Conservation (phyloP, 2,888 invertebrate genomes). For the Napeogenes sylphis region DNA sequence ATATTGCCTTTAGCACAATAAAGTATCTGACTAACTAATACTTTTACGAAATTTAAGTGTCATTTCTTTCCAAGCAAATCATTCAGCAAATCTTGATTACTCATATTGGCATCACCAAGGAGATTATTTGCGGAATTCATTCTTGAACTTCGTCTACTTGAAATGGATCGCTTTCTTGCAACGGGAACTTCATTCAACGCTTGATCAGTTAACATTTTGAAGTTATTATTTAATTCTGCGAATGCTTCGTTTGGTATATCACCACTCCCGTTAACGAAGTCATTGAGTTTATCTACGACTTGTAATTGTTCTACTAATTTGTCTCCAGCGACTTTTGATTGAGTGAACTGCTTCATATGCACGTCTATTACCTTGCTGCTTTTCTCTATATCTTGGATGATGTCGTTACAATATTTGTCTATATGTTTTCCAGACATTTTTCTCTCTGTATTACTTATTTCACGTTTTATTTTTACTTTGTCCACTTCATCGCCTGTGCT, state of each 20-base stretch:
- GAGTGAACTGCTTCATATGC: constrained; percentile 70
- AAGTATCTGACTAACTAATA: not conserved
- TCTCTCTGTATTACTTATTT: constrained; percentile 46
- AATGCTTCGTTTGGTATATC: constrained; percentile 57
- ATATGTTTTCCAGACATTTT: constrained; percentile 53
- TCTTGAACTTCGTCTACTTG: constrained; percentile 48
- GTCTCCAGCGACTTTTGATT: constrained; percentile 66
- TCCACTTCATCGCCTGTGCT: constrained; percentile 38
- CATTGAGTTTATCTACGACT: constrained; percentile 72
- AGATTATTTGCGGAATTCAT: constrained; percentile 45
- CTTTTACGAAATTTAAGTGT: constrained; percentile 37
- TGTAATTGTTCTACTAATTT: constrained; percentile 69
- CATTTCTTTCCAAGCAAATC: constrained; percentile 70
- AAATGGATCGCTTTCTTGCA: constrained; percentile 55
- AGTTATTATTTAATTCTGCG: constrained; percentile 64
- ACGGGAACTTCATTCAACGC: constrained; percentile 47
- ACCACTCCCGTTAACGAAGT: constrained; percentile 56
- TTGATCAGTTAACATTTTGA: constrained; percentile 60
- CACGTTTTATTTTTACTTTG: constrained; percentile 40
- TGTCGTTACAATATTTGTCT: constrained; percentile 67
- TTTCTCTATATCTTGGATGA: constrained; percentile 67
- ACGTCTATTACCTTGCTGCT: constrained; percentile 69
- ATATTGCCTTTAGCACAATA: not conserved
- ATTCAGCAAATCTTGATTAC: constrained; percentile 64
- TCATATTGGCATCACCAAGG: constrained; percentile 60